Base-by-base conservation (phyloP, 1,140 invertebrate genomes). In the Zaprionus taronus region DNA sequence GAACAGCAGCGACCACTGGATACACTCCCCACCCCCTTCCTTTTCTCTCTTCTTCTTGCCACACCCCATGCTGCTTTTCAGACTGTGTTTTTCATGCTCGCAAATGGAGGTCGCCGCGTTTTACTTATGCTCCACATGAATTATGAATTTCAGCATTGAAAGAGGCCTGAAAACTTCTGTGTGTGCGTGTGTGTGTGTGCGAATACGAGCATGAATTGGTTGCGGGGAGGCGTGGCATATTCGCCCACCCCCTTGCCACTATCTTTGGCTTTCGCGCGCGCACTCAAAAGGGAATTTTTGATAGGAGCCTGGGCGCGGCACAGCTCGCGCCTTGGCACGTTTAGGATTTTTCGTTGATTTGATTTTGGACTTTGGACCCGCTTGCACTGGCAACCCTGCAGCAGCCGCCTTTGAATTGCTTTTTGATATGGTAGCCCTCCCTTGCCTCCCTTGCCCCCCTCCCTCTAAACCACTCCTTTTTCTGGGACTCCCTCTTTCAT, bases 61-160 rank as follows among this genome's bases (percentile, higher is more conserved):
- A 26, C 55, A 31, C 15, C 41, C 44, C 38, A 36, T 63, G 51
- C 38, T 41, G 38, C 41, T 17, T 47, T 47, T 47, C 41, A 47
- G 20, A 34, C 56, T 60, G 15, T 26, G 15, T 26, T 67, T 56
- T 77, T 57, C 63, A 66, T 72, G 66, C 51, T 72, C 17, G 28
- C 47, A 62, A 73, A 63, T 73, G 69, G 71, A 62, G 63, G 75
- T 49, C 57, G 56, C 47, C 22, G 56, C 62, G 70, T 72, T 72
- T 36, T 66, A 57, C 71, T 68, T 67, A 53, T 73, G 74, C 61
- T 67, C 66, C 68, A 71, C 79, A 90, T 89, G 84, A 89, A 89
- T 89, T 90, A 89, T 89, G 84, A 89, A 89, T 89, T 89, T 89
- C 84, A 84, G 84, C 84, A 89, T 89, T 90, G 84, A 84, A 89